Evolutionary conservation across 2,113 vertebrate genomes (phyloP).

Genomic region (Amblyornis subalaris): DNA sequence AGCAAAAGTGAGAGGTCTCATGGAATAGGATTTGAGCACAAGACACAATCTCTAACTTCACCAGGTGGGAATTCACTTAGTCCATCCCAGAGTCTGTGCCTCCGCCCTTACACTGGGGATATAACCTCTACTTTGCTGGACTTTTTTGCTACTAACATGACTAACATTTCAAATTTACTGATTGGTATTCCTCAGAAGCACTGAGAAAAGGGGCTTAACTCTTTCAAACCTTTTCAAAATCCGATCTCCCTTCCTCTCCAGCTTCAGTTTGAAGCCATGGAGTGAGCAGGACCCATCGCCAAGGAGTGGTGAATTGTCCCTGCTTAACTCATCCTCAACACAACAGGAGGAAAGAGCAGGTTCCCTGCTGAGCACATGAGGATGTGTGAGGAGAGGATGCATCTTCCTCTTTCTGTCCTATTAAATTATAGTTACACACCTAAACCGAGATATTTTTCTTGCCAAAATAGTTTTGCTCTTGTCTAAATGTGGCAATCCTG

Average conservation of each 20-base stretch:
- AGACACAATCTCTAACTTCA: not conserved
- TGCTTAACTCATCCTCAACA: not conserved
- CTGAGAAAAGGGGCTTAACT: not conserved
- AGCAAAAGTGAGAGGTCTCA: not conserved
- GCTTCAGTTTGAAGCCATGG: not conserved
- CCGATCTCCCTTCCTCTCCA: not conserved
- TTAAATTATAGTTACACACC: not conserved
- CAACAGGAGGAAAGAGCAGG: not conserved
- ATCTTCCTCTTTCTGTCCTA: not conserved
- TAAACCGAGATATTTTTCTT: not conserved
- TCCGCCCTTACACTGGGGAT: not conserved
- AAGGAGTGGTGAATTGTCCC: not conserved
- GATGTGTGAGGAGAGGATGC: fast-evolving
- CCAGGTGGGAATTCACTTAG: not conserved
- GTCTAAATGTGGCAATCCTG: not conserved
- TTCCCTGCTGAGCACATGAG: not conserved
- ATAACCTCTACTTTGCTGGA: not conserved
- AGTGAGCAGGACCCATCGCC: not conserved
- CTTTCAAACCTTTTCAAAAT: not conserved
- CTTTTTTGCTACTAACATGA: not conserved
- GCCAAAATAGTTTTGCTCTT: not conserved
- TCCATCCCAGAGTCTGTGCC: not conserved
- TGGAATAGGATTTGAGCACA: not conserved
- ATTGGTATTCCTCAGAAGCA: not conserved
- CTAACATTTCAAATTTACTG: not conserved